These are phyloP conservation scores for Cnemophilus loriae DNA, from an alignment of 2,113 vertebrate species.

Conservation along the genomic window DNA sequence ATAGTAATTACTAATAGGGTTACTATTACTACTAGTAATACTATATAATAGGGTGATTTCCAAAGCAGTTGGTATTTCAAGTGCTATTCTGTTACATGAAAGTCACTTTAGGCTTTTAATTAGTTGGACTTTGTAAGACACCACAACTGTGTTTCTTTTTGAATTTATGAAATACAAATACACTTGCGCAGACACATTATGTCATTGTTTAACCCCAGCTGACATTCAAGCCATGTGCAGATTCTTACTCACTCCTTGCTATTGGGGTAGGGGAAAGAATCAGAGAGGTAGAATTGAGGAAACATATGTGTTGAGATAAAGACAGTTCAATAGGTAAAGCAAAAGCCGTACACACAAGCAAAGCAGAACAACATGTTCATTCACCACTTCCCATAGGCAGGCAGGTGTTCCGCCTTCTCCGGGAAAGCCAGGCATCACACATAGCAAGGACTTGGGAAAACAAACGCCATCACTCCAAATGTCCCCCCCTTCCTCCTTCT, in stretches of 20 bases:
- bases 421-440: background rate
- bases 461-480: background rate
- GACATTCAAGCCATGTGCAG: background rate
- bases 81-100: background rate
- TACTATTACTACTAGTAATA: too few species aligned
- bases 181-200: background rate
- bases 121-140: background rate
- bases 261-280: background rate
- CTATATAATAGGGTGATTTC: background rate
- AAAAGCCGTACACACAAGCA: background rate
- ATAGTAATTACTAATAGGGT: too few species aligned
- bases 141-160: background rate
- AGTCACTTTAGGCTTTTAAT: background rate
- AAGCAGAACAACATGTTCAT: background rate
- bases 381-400: fast-evolving
- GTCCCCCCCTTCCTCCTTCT: background rate
- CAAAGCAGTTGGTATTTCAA: background rate
- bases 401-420: background rate
- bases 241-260: fast-evolving
- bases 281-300: background rate
- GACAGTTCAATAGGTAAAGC: background rate
- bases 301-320: background rate
- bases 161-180: background rate
- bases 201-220: background rate
- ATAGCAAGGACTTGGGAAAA: background rate